These are phyloP conservation scores for Agrochola macilenta DNA, from an alignment of 2,888 invertebrate genomes.

Conservation along the genomic window DNA sequence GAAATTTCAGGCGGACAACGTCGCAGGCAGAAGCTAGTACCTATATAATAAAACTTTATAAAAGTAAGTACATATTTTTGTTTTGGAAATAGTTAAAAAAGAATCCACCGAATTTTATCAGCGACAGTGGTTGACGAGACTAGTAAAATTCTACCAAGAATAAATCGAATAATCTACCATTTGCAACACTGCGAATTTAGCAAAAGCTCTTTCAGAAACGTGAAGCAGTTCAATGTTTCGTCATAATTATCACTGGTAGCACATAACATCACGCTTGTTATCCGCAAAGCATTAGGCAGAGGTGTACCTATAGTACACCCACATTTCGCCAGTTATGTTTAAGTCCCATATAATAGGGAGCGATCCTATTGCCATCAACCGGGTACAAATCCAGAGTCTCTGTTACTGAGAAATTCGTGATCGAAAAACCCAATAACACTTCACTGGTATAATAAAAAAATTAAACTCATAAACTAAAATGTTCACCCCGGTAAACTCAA, in stretches of 20 bases:
- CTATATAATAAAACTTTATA: too few species aligned
- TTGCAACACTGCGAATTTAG: not conserved
- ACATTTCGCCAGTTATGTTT: not conserved
- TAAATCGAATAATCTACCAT: not conserved
- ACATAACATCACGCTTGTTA: not conserved
- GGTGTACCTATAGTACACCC: not conserved
- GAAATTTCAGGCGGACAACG: too few species aligned
- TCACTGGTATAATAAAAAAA: not conserved
- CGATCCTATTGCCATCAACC: too few species aligned
- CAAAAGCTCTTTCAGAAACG: not conserved
- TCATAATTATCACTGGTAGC: too few species aligned
- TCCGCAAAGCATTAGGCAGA: not conserved
- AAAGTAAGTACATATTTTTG: not conserved
- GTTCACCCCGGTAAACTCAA: constrained; percentile 28
- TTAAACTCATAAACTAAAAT: not conserved
- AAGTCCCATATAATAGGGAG: not conserved
- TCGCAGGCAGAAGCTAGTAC: too few species aligned
- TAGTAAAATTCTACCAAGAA: not conserved
- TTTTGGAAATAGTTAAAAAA: not conserved
- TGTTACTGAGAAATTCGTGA: too few species aligned
- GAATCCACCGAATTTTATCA: not conserved
- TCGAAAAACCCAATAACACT: too few species aligned
- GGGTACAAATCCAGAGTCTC: too few species aligned
- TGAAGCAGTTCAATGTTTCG: not conserved
- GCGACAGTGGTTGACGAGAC: not conserved